These are phyloP conservation scores for Eremobia ochroleuca DNA, from an alignment of 2,888 invertebrate species.

Conservation along the genomic window DNA sequence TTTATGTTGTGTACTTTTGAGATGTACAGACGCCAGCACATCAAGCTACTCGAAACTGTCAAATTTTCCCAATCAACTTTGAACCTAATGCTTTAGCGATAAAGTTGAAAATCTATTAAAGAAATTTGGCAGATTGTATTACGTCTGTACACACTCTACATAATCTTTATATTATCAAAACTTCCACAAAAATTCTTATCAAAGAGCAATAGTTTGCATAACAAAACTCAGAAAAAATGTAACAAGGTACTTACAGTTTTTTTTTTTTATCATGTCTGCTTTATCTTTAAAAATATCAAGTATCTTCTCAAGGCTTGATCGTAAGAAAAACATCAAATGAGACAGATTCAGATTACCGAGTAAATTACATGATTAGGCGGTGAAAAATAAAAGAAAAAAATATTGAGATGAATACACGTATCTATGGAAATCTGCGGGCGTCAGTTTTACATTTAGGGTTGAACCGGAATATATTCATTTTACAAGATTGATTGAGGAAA, in stretches of 20 bases:
- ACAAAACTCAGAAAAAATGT: neutral
- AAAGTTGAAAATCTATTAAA: too few relatives aligned
- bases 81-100: too few relatives aligned
- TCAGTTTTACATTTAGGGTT: conserved; percentile 24
- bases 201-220: neutral
- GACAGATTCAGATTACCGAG: conserved; percentile 10
- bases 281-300: conserved; percentile 15
- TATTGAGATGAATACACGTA: neutral
- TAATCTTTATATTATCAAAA: neutral
- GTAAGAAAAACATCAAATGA: conserved; percentile 19
- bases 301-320: neutral
- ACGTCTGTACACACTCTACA: too few relatives aligned
- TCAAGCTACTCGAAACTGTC: too few relatives aligned
- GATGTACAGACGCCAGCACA: too few relatives aligned
- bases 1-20: too few relatives aligned
- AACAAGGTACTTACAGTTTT: too few relatives aligned
- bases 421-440: neutral
- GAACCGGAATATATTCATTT: conserved; percentile 4
- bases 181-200: neutral
- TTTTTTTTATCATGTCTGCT: neutral
- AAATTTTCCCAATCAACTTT: too few relatives aligned
- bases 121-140: too few relatives aligned
- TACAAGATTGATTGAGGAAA: neutral
- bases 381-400: conserved; percentile 34
- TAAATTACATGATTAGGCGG: conserved; percentile 39